Percentiles rank a stretch among this genome's conserved stretches.
These are phyloP conservation scores for Heliconius erato DNA, from an alignment of 2,888 invertebrate genomes.

Conservation along the genomic window DNA sequence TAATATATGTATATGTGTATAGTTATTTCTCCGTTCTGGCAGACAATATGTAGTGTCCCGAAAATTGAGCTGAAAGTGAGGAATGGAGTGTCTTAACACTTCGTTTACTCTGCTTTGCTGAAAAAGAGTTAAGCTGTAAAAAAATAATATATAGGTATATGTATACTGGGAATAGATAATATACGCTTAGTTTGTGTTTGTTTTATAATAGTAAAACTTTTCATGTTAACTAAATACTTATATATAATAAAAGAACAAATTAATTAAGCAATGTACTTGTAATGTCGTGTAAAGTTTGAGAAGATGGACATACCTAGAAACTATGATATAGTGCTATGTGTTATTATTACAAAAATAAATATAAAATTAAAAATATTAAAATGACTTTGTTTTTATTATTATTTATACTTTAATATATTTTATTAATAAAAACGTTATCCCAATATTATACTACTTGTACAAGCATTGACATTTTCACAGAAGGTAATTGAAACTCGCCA, in stretches of 20 bases:
- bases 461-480: too few relatives aligned
- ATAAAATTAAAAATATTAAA: not conserved
- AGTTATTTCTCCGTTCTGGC: not conserved
- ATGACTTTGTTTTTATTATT: not conserved
- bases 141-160: not conserved
- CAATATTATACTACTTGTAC: not conserved
- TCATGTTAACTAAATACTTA: not conserved
- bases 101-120: too few relatives aligned
- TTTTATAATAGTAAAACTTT: not conserved
- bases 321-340: not conserved
- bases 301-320: not conserved
- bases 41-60: not conserved
- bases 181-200: not conserved
- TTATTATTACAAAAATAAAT: conserved; percentile 3
- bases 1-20: not conserved
- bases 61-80: too few relatives aligned
- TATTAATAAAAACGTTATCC: not conserved
- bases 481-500: too few relatives aligned
- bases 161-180: not conserved
- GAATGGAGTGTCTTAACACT: too few relatives aligned
- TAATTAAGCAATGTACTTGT: not conserved
- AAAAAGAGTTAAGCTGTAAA: not conserved
- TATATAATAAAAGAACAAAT: conserved; percentile 18
- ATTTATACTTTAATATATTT: not conserved
- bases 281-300: not conserved